Evolutionary conservation across 1,140 invertebrate species (phyloP).

Genomic region (Chlorops oryzae): DNA sequence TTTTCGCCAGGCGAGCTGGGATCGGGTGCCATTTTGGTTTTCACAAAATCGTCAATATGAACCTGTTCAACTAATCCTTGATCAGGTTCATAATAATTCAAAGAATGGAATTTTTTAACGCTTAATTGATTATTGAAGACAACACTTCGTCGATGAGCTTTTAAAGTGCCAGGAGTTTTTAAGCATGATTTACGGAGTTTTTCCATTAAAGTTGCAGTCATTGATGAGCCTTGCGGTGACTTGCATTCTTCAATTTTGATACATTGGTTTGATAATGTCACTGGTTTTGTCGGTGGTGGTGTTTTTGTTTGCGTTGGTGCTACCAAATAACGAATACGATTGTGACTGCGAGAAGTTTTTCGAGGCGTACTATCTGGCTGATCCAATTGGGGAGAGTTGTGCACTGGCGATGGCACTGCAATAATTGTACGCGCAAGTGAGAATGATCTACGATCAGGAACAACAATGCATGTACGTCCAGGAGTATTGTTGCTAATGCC

Average conservation of each 20-base stretch:
- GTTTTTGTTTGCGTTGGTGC: not conserved
- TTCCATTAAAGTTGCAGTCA: too few relatives aligned
- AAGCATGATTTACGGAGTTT: slow-evolving; percentile 31
- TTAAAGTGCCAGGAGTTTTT: slow-evolving; percentile 36
- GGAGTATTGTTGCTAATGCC: not conserved
- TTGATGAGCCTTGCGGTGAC: too few relatives aligned
- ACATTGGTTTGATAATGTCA: too few relatives aligned
- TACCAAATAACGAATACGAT: too few relatives aligned
- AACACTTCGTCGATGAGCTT: slow-evolving; percentile 24
- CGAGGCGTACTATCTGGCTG: too few relatives aligned
- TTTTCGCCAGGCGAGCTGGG: not conserved
- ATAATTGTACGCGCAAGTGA: too few relatives aligned
- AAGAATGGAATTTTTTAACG: slow-evolving; percentile 36
- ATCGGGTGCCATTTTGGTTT: slow-evolving; percentile 18
- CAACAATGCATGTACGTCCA: slow-evolving; percentile 7
- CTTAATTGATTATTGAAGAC: slow-evolving; percentile 40
- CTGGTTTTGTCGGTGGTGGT: slow-evolving; percentile 3
- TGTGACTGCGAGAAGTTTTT: not conserved
- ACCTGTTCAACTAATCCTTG: slow-evolving; percentile 8
- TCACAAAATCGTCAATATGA: slow-evolving; percentile 24
- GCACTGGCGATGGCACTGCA: too few relatives aligned
- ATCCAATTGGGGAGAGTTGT: too few relatives aligned
- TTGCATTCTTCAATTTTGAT: too few relatives aligned
- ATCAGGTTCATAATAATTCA: slow-evolving; percentile 21
- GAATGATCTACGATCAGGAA: too few relatives aligned